Evolutionary conservation across 2,888 invertebrate species (phyloP).

Genomic region (Trachelus tabidus): DNA sequence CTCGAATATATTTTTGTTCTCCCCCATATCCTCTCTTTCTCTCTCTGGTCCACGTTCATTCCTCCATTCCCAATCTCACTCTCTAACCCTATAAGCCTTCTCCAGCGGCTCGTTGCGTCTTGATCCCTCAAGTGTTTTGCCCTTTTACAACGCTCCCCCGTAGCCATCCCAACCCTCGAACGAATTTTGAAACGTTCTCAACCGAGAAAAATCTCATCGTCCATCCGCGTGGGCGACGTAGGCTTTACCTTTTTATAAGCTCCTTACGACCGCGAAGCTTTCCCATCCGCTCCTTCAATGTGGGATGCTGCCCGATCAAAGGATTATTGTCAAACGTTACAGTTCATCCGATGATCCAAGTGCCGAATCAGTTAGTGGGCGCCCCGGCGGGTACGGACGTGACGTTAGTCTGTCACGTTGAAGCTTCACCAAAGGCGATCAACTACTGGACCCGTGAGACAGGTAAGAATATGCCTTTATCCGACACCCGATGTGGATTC

Average conservation of each 20-base stretch:
- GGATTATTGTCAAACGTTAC: conserved; percentile 56
- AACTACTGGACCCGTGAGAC: conserved; percentile 94
- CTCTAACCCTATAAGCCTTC: no score
- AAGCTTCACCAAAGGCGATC: conserved; percentile 93
- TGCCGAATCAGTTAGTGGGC: conserved; percentile 92
- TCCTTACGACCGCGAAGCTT: conserved; percentile 3
- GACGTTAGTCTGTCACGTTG: conserved; percentile 86
- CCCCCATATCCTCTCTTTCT: not conserved
- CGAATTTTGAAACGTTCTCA: no score
- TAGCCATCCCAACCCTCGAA: no score
- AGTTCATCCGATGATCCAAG: conserved; percentile 94
- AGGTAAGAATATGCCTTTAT: conserved; percentile 70
- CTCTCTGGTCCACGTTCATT: conserved; percentile 10
- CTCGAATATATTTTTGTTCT: no score
- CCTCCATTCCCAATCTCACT: no score
- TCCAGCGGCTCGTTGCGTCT: no score
- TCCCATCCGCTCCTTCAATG: not conserved
- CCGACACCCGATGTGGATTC: no score
- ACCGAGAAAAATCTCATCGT: no score
- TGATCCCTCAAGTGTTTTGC: no score
- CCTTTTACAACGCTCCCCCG: no score
- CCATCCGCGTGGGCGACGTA: no score
- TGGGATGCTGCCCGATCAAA: not conserved
- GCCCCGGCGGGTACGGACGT: conserved; percentile 89
- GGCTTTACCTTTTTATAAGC: no score